phyloP scores from a whole-genome alignment of 2,113 vertebrate genomes.

The Polypterus bichir region DNA sequence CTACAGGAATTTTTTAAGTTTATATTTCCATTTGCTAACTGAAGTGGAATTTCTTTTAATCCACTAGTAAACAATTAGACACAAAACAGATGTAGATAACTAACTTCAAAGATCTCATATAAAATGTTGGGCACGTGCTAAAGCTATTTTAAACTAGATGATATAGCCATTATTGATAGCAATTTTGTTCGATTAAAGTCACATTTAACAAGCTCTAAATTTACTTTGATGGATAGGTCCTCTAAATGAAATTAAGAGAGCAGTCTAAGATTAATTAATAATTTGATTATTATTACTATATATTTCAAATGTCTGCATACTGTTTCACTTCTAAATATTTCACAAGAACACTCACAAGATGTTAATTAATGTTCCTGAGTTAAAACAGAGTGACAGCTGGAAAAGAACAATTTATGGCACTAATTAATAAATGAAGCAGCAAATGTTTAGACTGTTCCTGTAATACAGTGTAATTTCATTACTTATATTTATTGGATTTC shows the following conservation, averaged over 20 bases:
- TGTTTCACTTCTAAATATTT: no score
- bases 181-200: constrained; percentile 24
- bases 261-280: not conserved
- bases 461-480: not conserved
- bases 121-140: constrained; percentile 18
- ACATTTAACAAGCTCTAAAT: not conserved
- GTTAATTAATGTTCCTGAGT: no score
- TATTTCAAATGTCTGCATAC: no score
- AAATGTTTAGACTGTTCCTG: no score
- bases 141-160: constrained; percentile 4
- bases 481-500: not conserved
- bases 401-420: not conserved
- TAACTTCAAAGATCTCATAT: constrained; percentile 24
- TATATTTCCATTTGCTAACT: constrained; percentile 41
- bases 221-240: not conserved
- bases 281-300: not conserved
- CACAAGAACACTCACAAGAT: no score
- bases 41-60: constrained; percentile 52
- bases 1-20: constrained; percentile 31
- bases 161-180: constrained; percentile 21
- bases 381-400: not conserved
- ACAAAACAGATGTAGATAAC: constrained; percentile 46
- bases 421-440: no score
- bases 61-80: constrained; percentile 50
- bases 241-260: not conserved